These are phyloP conservation scores for Sinotaia quadrata DNA, from an alignment of 2,888 invertebrate genomes.

Conservation along the genomic window DNA sequence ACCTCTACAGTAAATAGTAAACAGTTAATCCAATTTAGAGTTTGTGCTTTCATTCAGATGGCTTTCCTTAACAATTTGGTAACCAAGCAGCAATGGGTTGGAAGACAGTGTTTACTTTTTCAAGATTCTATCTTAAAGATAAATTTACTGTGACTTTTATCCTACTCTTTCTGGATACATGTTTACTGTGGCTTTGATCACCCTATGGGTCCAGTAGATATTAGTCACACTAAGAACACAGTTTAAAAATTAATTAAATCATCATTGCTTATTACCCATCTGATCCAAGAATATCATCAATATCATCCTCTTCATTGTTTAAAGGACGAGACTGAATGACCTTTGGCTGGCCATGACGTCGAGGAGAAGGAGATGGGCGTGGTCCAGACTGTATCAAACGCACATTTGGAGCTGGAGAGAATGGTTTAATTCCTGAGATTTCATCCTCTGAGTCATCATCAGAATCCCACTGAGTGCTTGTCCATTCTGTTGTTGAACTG, in stretches of 20 bases:
- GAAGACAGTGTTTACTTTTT: no score
- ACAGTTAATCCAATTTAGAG: no score
- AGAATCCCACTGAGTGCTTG: conserved; percentile 63
- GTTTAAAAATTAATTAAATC: no score
- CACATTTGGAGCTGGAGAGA: conserved; percentile 31
- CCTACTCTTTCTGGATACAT: no score
- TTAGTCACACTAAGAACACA: no score
- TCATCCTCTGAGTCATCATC: conserved; percentile 32
- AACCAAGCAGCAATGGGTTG: no score
- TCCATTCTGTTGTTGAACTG: conserved; percentile 56
- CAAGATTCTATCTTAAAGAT: no score
- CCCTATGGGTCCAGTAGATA: no score
- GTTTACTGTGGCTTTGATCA: no score
- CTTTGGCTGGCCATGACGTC: conserved; percentile 39
- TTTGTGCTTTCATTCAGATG: no score
- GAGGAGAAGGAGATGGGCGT: conserved; percentile 33
- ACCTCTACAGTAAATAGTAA: background rate
- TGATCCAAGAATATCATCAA: conserved; percentile 31
- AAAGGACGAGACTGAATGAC: conserved; percentile 50
- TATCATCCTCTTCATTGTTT: conserved; percentile 46
- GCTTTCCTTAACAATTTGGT: no score
- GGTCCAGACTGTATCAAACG: conserved; percentile 35
- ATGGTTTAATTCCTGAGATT: conserved; percentile 23
- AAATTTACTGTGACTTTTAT: no score
- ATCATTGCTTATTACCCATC: conserved; percentile 22